Percentiles rank a stretch among this genome's conserved stretches.
Evolutionary conservation across 1,140 invertebrate species (phyloP).

Genomic region (Drosophila orena): DNA sequence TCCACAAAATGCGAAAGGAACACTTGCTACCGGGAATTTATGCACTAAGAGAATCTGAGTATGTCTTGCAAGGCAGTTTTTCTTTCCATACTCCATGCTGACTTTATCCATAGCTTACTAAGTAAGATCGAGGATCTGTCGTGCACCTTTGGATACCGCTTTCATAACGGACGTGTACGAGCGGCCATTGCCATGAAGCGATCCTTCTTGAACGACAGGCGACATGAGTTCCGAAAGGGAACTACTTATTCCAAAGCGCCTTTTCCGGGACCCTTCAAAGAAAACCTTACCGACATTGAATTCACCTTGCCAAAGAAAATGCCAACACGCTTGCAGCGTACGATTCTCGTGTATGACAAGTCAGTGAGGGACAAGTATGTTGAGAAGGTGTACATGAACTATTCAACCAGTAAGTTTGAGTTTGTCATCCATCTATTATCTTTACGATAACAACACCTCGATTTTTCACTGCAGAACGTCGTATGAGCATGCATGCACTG

Average conservation of each 20-base stretch:
- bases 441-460: neutral
- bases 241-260: neutral
- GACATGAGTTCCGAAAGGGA: neutral
- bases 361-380: neutral
- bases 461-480: conserved; percentile 1
- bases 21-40: conserved; percentile 23
- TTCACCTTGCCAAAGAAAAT: neutral
- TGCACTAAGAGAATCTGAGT: conserved; percentile 8
- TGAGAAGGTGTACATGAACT: neutral
- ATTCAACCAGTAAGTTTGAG: conserved; percentile 7
- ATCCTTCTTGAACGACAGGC: neutral
- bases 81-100: no score
- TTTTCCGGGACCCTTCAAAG: neutral
- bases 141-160: conserved; percentile 25
- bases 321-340: conserved; percentile 2
- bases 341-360: conserved; percentile 6
- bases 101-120: neutral
- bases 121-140: conserved; percentile 16
- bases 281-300: fast-evolving
- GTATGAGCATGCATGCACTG: neutral
- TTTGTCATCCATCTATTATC: no score
- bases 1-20: neutral
- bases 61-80: neutral
- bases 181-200: conserved; percentile 13
- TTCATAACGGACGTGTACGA: conserved; percentile 33